Evolutionary conservation across 1,140 invertebrate species (phyloP), one percentile per base, ranked within the genome.

Genomic region (Patella vulgata): DNA sequence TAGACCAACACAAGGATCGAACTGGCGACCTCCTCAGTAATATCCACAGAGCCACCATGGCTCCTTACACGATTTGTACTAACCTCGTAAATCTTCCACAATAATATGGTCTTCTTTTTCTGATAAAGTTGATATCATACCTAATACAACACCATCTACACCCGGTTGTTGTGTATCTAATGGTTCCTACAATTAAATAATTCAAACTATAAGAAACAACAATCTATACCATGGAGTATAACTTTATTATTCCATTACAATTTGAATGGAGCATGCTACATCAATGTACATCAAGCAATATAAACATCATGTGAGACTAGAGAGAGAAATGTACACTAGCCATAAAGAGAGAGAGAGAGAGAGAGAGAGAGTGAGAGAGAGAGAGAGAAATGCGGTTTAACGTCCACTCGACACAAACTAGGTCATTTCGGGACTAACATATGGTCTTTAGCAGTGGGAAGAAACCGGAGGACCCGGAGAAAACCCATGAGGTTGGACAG

Each of bases 51-150:
- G n/a, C n/a, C n/a, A n/a, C n/a, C n/a, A n/a, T n/a, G n/a, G n/a
- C n/a, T n/a, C n/a, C n/a, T n/a, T n/a, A n/a, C n/a, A n/a, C n/a
- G n/a, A n/a, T n/a, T n/a, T n/a, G n/a, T n/a, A n/a, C 54, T 78
- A 83, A 84, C 87, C 87, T 54, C 96, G 86, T 3, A 99, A 92
- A 84, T 99, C 97, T 0, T 94, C 93, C 68, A 95, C 96, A 0
- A 99, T 87, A 2, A 97, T 87, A 0, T 92, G 90, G 79, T 99
- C 96, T 83, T 99, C 97, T 36, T 90, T 88, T 82, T 98, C 96
- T 0, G 94, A 92, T 51, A 98, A 86, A 81, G 99, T 97, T 0
- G 95, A 97, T 0, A 93, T 86, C 89, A 98, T 91, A 21, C 83
- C 78, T 88, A 97, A 90, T 0, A 98, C 84, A 3, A 99, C 88